Evolutionary conservation across 2,888 invertebrate species (phyloP).

Genomic region (Halictus ligatus): DNA sequence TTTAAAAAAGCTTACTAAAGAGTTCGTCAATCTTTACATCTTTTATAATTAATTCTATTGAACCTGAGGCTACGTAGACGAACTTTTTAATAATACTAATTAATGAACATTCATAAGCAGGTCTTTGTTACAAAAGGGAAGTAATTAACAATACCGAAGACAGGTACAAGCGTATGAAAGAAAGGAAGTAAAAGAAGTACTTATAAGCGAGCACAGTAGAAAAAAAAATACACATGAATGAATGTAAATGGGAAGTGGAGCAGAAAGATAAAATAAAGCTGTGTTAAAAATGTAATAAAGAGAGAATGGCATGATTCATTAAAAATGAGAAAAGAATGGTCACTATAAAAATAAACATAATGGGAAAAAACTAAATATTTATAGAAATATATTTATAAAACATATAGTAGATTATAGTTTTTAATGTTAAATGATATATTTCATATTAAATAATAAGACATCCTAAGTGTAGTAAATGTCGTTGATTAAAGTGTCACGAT

Average conservation of each 20-base stretch:
- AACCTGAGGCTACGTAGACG: background rate
- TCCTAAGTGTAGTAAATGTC: too few species aligned
- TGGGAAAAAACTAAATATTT: background rate
- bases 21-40: background rate
- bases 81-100: background rate
- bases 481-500: too few species aligned
- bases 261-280: background rate
- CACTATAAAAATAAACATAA: background rate
- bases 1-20: background rate
- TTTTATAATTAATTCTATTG: background rate
- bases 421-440: background rate
- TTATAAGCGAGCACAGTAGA: background rate
- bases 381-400: background rate
- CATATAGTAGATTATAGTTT: too few species aligned
- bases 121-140: background rate
- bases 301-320: rapidly evolving
- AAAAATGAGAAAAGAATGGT: background rate
- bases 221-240: background rate
- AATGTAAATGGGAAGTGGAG: background rate
- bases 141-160: background rate
- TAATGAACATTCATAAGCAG: background rate
- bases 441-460: too few species aligned
- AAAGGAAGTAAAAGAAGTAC: background rate
- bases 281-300: background rate
- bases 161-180: background rate